A percentile compares a stretch with the other conserved stretches of the same genome.
Conservation (phyloP, 2,797 vertebrate genomes). For the Sylvia borin region DNA sequence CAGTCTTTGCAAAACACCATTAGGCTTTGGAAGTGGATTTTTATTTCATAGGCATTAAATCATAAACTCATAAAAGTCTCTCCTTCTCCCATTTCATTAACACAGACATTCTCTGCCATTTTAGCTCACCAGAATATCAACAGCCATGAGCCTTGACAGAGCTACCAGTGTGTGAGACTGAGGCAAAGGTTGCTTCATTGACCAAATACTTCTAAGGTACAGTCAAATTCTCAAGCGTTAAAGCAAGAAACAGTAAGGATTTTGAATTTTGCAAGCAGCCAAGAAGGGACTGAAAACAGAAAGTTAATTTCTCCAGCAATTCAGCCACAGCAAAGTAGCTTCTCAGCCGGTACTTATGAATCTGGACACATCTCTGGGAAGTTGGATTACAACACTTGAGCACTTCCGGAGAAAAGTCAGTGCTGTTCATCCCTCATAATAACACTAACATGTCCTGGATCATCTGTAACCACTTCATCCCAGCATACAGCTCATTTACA, state of each 20-base stretch:
- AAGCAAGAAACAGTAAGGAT: not conserved
- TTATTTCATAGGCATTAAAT: constrained; percentile 36
- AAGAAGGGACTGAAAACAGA: not conserved
- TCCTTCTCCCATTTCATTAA: constrained; percentile 21
- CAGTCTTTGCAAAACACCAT: not conserved
- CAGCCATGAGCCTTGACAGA: not conserved
- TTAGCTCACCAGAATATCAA: not conserved
- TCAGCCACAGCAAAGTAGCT: not conserved
- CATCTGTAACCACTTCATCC: constrained; percentile 19
- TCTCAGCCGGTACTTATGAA: not conserved
- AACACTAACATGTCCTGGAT: constrained; percentile 4
- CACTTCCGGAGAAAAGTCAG: constrained; percentile 6
- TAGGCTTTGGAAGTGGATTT: constrained; percentile 4
- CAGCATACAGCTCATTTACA: not conserved
- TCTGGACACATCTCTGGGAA: not conserved
- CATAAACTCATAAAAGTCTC: constrained; percentile 44
- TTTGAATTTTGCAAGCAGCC: not conserved
- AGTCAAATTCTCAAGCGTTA: not conserved
- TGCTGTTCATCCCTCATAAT: constrained; percentile 23
- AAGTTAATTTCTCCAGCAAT: not conserved
- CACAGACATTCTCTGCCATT: not conserved
- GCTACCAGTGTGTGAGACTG: not conserved
- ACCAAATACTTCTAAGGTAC: not conserved
- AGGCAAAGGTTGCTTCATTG: not conserved
- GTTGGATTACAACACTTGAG: constrained; percentile 20